Conservation (phyloP, 1,140 invertebrate species). For the Helicoverpa armigera region DNA sequence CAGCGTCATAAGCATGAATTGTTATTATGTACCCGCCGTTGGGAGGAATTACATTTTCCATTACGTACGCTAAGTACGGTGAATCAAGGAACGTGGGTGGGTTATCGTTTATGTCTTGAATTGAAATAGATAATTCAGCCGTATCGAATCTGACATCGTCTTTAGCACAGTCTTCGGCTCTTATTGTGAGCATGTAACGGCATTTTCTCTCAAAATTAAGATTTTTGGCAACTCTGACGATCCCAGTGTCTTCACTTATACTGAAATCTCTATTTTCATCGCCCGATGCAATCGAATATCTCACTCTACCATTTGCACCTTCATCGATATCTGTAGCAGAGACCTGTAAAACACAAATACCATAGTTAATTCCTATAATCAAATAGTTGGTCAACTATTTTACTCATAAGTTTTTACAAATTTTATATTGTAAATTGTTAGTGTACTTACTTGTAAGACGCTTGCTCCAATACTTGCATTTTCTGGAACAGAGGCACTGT, state of each 20-base stretch:
- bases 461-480: constrained; percentile 97
- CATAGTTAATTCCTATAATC: too few relatives aligned
- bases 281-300: constrained; percentile 95
- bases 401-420: neutral
- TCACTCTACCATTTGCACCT: constrained; percentile 94
- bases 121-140: constrained; percentile 90
- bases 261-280: constrained; percentile 96
- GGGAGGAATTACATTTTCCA: constrained; percentile 95
- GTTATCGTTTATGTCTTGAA: constrained; percentile 98
- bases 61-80: constrained; percentile 96
- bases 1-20: constrained; percentile 95
- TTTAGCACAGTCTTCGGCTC: constrained; percentile 95
- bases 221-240: constrained; percentile 95
- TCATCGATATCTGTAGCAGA: constrained; percentile 97
- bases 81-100: constrained; percentile 96
- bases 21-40: constrained; percentile 92
- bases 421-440: neutral
- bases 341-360: constrained; percentile 86
- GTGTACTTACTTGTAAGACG: constrained; percentile 90
- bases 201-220: constrained; percentile 96
- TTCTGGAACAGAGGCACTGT: constrained; percentile 95
- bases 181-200: constrained; percentile 93
- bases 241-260: constrained; percentile 96
- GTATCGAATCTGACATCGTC: constrained; percentile 90
- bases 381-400: too few relatives aligned